Percentiles rank a stretch among this genome's conserved stretches.
Evolutionary conservation across 2,113 vertebrate genomes (phyloP).

Genomic region (Clarias batrachus): DNA sequence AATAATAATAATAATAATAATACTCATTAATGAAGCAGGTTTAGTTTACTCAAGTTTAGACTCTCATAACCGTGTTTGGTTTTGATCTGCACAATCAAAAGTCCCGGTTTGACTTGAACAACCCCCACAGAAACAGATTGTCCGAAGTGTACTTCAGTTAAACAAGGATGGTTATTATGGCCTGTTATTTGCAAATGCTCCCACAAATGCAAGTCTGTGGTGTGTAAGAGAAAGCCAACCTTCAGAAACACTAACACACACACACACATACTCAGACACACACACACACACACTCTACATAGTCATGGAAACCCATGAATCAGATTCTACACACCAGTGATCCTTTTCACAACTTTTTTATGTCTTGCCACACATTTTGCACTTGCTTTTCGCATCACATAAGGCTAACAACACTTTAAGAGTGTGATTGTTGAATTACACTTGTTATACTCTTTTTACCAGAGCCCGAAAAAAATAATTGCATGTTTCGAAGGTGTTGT

Average conservation of each 20-base stretch:
- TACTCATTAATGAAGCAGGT: too few species aligned
- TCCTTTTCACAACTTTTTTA: not conserved
- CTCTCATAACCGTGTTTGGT: too few species aligned
- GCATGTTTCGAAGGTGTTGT: not conserved
- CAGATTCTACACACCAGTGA: not conserved
- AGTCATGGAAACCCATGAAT: not conserved
- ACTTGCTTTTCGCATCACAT: not conserved
- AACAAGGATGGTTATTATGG: conserved; percentile 44
- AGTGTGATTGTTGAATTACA: not conserved
- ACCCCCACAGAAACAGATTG: not conserved
- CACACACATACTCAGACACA: not conserved
- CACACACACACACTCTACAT: not conserved
- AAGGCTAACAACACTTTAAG: not conserved
- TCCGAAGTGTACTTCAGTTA: conserved; percentile 18
- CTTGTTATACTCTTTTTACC: not conserved
- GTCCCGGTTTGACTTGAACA: too few species aligned
- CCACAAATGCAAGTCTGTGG: conserved; percentile 16
- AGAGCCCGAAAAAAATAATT: not conserved
- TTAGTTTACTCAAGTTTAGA: too few species aligned
- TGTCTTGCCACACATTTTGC: not conserved
- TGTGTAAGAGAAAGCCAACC: conserved; percentile 43
- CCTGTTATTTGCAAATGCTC: conserved; percentile 33
- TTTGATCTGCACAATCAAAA: too few species aligned
- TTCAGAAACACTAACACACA: conserved; percentile 21
- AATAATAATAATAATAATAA: too few species aligned